Percentiles rank a stretch among this genome's conserved stretches.
phyloP scores from a whole-genome alignment of 2,797 vertebrate genomes.

The Tinamus major region DNA sequence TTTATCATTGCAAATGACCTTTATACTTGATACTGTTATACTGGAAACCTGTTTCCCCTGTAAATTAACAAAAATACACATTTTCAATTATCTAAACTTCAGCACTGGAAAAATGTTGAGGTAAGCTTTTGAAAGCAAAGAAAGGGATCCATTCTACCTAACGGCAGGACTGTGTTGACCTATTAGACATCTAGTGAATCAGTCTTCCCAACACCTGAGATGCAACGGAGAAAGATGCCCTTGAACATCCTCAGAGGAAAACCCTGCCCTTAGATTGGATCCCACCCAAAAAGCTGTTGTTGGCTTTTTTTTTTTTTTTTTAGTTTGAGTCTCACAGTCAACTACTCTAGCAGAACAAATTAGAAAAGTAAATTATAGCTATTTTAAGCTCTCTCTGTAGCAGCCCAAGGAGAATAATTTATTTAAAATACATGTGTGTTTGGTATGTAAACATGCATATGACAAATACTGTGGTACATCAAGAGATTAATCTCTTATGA shows the following conservation, averaged over 20 bases:
- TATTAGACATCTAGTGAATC: background rate
- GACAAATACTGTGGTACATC: background rate
- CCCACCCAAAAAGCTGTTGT: background rate
- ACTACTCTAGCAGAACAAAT: background rate
- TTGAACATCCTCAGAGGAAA: background rate
- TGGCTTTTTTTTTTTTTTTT: background rate
- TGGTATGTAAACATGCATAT: background rate
- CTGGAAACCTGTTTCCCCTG: background rate
- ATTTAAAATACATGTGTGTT: background rate
- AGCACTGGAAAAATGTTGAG: background rate
- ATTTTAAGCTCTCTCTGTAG: background rate
- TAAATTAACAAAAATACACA: background rate
- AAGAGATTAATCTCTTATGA: background rate
- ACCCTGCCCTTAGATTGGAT: background rate
- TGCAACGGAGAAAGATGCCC: background rate
- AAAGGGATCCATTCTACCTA: background rate
- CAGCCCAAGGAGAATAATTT: background rate
- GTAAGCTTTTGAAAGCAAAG: background rate
- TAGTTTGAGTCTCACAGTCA: background rate
- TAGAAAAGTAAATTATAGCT: background rate
- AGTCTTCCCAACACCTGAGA: background rate
- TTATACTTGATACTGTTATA: background rate
- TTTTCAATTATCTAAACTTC: background rate
- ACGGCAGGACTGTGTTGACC: background rate
- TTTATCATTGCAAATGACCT: background rate